Base-by-base conservation (phyloP, 2,797 vertebrate genomes). In the Podarcis siculus region DNA sequence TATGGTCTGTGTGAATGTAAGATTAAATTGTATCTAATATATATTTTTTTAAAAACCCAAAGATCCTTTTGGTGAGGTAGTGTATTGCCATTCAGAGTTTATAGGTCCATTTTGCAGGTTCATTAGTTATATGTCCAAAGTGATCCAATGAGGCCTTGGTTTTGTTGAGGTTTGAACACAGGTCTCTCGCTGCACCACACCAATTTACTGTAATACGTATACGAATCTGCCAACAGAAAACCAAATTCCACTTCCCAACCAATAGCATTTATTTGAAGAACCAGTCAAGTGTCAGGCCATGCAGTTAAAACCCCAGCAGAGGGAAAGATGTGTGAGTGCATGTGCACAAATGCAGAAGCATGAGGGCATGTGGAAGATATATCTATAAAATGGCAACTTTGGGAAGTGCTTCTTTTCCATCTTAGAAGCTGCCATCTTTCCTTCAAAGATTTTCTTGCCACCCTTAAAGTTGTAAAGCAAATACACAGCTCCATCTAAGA, bases 401-500 rank as follows among this genome's bases (percentile, higher is more conserved):
- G 91, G 94, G 71, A 90, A 95, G 92, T 82, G 89, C 90, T 91
- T 94, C 91, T 89, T 80, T 95, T 95, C 92, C 92, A 94, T 94
- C 87, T 95, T 8, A 0, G 89, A 94, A 87, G 90, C 93, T 94
- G 92, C 91, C 91, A 79, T 92, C 83, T 92, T 82, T 61, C 86
- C 92, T 95, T 95, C 90, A 94, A 94, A 96, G 93, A 90, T 95
- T 92, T 93, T 87, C 79, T 91, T 93, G 94, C 93, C 93, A 94
- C 87, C 35, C 87, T 94, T 85, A 86, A 92, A 95, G 88, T 92
- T 94, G 88, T 95, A 95, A 96, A 93, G 64, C 93, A 96, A 95
- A 95, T 92, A 95, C 91, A 92, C 93, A 89, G 9, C 93, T 94
- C 85, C 89, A 94, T 93, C 89, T 82, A 95, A 90, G 91, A 93